Evolutionary conservation across 1,140 invertebrate genomes (phyloP).

Genomic region (Drosophila bifasciata): DNA sequence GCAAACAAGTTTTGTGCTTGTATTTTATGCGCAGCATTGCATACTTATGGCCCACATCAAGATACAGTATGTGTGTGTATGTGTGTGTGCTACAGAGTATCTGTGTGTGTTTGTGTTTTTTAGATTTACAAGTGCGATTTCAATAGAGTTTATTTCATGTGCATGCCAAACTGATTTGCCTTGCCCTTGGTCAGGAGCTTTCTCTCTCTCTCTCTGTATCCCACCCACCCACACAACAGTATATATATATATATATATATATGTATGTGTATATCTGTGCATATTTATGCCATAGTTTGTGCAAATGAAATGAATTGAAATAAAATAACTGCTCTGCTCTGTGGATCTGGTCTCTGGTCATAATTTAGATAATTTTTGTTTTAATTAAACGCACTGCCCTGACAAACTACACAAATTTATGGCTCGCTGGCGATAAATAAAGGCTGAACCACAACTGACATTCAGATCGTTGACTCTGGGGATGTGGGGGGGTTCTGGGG

Average conservation of each 20-base stretch:
- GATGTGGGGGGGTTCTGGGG: too few species aligned
- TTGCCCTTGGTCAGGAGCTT: constrained; percentile 28
- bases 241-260: too few species aligned
- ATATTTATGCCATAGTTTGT: constrained; percentile 41
- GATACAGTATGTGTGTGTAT: constrained; percentile 44
- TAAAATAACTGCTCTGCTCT: constrained; percentile 29
- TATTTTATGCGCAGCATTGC: constrained; percentile 71
- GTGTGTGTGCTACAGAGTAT: background rate
- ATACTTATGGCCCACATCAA: constrained; percentile 61
- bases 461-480: constrained; percentile 13
- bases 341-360: constrained; percentile 22
- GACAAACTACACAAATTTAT: constrained; percentile 70
- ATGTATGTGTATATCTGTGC: too few species aligned
- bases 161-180: constrained; percentile 29
- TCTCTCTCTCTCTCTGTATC: too few species aligned
- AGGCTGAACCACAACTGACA: constrained; percentile 44
- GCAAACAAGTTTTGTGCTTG: constrained; percentile 57
- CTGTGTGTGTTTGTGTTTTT: constrained; percentile 33
- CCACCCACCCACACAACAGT: constrained; percentile 6
- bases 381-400: constrained; percentile 73
- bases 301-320: constrained; percentile 40
- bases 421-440: constrained; percentile 66
- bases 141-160: constrained; percentile 66
- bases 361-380: constrained; percentile 79
- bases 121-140: constrained; percentile 76